Percentiles rank a stretch among this genome's conserved stretches.
Conservation (phyloP, 2,797 vertebrate genomes). For the Vultur gryphus region DNA sequence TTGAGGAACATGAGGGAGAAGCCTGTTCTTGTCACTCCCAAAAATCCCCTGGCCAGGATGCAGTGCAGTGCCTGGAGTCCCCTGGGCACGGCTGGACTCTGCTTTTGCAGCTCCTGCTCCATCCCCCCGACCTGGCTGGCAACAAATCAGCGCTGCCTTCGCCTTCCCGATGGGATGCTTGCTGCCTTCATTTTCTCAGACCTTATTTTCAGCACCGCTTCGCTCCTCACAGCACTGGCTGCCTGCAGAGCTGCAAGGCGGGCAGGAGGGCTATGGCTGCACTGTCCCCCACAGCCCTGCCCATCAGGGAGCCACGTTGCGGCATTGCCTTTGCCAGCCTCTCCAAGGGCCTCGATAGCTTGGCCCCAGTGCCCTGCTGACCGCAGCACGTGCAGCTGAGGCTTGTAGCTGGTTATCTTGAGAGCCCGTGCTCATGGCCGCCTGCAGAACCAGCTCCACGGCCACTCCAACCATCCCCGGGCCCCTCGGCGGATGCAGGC, state of each 20-base stretch:
- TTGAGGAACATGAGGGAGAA: background rate
- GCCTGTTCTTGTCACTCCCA: background rate
- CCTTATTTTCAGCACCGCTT: background rate
- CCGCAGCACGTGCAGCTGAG: accelerated
- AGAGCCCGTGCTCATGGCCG: background rate
- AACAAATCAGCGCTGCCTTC: background rate
- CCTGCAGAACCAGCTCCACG: background rate
- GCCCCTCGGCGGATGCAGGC: background rate
- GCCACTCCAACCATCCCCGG: background rate
- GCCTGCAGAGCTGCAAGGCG: background rate
- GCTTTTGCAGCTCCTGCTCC: background rate
- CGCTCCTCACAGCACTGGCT: accelerated
- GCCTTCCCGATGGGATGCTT: background rate
- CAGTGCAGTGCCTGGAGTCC: accelerated
- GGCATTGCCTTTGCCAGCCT: accelerated
- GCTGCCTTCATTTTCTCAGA: background rate
- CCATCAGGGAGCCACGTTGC: background rate
- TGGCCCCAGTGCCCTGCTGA: background rate
- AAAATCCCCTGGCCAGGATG: background rate
- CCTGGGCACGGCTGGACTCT: background rate
- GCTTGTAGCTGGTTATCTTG: background rate
- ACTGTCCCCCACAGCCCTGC: accelerated
- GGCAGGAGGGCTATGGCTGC: background rate
- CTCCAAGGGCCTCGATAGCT: background rate
- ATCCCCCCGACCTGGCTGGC: background rate